Evolutionary conservation across 2,888 invertebrate genomes (phyloP).

Genomic region (Drosophila neonasuta): DNA sequence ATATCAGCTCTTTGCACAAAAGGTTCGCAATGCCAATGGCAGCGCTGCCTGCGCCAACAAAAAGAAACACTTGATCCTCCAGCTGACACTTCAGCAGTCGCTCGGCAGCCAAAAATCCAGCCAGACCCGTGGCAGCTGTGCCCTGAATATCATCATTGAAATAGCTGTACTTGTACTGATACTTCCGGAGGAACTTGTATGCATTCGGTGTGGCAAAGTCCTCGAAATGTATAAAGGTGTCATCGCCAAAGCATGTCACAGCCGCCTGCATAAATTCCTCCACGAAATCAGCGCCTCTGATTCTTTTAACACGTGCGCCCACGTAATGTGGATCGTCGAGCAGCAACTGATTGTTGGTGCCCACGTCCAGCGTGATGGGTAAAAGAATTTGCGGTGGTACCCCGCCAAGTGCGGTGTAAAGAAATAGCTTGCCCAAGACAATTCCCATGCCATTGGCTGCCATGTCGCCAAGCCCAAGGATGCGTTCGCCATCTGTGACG

Average conservation of each 20-base stretch:
- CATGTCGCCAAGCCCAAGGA: conserved; percentile 55
- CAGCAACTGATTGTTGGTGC: conserved; percentile 35
- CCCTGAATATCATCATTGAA: conserved; percentile 54
- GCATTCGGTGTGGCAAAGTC: conserved; percentile 54
- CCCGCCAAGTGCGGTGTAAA: conserved; percentile 15
- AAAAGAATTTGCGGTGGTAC: conserved; percentile 15
- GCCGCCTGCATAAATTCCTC: conserved; percentile 17
- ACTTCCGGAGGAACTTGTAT: conserved; percentile 14
- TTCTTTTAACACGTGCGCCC: conserved; percentile 32
- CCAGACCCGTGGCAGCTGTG: conserved; percentile 13
- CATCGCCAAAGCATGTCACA: conserved; percentile 3
- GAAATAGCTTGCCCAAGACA: conserved; percentile 38
- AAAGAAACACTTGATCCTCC: conserved; percentile 53
- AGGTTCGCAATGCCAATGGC: conserved; percentile 46
- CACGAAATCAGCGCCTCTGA: conserved; percentile 13
- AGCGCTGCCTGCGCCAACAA: conserved; percentile 65
- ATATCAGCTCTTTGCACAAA: conserved; percentile 31
- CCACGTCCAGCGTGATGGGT: conserved; percentile 37
- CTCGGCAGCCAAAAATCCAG: conserved; percentile 19
- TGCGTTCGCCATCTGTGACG: conserved; percentile 38
- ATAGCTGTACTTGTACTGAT: conserved; percentile 19
- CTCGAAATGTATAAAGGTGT: conserved; percentile 44
- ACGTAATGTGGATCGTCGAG: conserved; percentile 50
- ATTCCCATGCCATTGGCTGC: conserved; percentile 61
- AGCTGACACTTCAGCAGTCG: conserved; percentile 25